Evolutionary conservation across 2,797 vertebrate species (phyloP), one percentile per base, ranked within the genome.

Genomic region (Spea hammondii): DNA sequence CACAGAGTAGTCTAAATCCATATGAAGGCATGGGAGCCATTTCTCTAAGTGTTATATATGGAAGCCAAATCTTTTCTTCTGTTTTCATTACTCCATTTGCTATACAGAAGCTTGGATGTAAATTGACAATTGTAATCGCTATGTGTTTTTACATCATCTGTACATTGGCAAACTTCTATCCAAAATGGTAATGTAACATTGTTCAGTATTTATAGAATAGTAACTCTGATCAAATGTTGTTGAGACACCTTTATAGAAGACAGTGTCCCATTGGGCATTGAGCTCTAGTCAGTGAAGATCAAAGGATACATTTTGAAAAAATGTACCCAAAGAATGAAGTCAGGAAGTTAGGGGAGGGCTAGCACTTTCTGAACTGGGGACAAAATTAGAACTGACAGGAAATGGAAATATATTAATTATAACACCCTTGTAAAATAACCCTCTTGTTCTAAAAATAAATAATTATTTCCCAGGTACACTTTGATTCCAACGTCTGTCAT

Each of bases 11-110:
- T 49, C 76, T 78, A 48, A 78, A 78, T 51, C 49, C 76, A 32
- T 69, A 32, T 49, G 76, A 17, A 72, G 76, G 76, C 14, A 68
- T 78, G 53, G 76, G 76, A 54, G 60, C 55, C 54, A 60, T 78
- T 10, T 78, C 76, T n/a, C 12, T 78, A 66, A 78, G 76, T 78
- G 76, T 78, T 55, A 72, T 46, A 32, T 78, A 78, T 72, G 69
- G 68, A 32, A 62, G 76, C 14, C 76, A 78, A 32, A 78, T 78
- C 59, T 55, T 78, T 7, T 78, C 76, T 54, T 69, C 76, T 55
- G 48, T 54, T 13, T 46, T 71, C 12, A 32, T 78, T 65, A 62
- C 76, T 65, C 76, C 76, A 47, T 78, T 65, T 65, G 45, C 65
- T 4, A 53, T 72, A 64, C 65, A 17, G 4, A 78, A 78, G 54